phyloP scores from a whole-genome alignment of 2,797 vertebrate genomes.

The Mico argentatus region DNA sequence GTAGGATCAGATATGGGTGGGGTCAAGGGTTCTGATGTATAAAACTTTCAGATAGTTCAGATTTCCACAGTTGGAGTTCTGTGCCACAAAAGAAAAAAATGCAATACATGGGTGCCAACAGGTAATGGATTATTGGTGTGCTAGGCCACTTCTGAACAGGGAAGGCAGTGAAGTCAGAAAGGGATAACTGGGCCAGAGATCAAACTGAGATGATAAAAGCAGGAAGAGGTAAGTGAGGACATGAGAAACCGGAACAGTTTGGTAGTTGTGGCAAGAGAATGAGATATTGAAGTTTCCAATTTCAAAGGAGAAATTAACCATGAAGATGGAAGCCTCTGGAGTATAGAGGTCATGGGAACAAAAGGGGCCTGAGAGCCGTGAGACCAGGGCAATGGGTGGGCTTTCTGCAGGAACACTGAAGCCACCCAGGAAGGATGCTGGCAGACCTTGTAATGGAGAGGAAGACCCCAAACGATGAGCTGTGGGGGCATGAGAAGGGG shows the following conservation, averaged over 20 bases:
- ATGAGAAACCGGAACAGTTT: neutral
- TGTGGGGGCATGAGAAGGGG: neutral
- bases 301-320: neutral
- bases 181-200: neutral
- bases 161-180: neutral
- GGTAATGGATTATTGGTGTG: neutral
- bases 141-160: neutral
- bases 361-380: neutral
- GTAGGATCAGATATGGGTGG: neutral
- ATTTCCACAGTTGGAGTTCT: neutral
- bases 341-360: neutral
- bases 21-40: neutral
- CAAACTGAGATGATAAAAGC: neutral
- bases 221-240: neutral
- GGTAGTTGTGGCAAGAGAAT: neutral
- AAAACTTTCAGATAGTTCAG: neutral
- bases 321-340: neutral
- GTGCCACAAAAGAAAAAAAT: neutral
- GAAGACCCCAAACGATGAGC: neutral
- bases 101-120: neutral
- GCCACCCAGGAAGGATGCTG: neutral
- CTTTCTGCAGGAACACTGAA: neutral
- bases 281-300: neutral
- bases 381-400: neutral
- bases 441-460: neutral